Evolutionary conservation across 2,113 vertebrate genomes (phyloP).

Genomic region (Rhinolophus ferrumequinum): DNA sequence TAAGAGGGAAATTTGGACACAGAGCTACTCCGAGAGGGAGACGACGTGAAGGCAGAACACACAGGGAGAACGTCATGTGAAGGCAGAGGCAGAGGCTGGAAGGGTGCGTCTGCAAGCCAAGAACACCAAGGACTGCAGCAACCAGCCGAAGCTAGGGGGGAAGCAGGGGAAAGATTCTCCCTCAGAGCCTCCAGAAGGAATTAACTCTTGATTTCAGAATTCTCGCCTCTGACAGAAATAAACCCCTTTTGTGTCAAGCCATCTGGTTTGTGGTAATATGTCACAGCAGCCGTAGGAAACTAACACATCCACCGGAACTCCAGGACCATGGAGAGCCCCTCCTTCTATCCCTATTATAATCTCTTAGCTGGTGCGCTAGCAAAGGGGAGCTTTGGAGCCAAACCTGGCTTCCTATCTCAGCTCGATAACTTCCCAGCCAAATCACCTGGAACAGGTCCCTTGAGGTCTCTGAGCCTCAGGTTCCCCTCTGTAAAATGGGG

Average conservation of each 20-base stretch:
- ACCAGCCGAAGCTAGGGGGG: background rate
- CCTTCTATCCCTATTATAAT: rapidly evolving
- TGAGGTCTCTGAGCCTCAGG: background rate
- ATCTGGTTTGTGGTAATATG: background rate
- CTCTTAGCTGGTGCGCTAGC: rapidly evolving
- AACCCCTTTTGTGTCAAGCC: background rate
- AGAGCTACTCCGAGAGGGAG: background rate
- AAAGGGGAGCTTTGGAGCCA: background rate
- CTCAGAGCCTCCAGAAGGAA: background rate
- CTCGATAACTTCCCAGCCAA: background rate
- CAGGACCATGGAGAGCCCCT: background rate
- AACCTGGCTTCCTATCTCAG: background rate
- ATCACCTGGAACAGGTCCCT: background rate
- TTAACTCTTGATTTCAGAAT: background rate
- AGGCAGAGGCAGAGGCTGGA: background rate
- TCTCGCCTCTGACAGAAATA: background rate
- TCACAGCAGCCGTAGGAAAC: background rate
- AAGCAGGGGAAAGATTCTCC: rapidly evolving
- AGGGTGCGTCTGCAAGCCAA: rapidly evolving
- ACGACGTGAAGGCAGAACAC: background rate
- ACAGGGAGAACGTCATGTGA: rapidly evolving
- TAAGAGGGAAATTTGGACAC: background rate
- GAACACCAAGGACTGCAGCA: background rate
- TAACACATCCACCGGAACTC: rapidly evolving
- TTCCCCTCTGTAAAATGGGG: background rate